A percentile compares a stretch with the other conserved stretches of the same genome.
Evolutionary conservation across 2,113 vertebrate species (phyloP).

Genomic region (Neodontobutis hainanensis): DNA sequence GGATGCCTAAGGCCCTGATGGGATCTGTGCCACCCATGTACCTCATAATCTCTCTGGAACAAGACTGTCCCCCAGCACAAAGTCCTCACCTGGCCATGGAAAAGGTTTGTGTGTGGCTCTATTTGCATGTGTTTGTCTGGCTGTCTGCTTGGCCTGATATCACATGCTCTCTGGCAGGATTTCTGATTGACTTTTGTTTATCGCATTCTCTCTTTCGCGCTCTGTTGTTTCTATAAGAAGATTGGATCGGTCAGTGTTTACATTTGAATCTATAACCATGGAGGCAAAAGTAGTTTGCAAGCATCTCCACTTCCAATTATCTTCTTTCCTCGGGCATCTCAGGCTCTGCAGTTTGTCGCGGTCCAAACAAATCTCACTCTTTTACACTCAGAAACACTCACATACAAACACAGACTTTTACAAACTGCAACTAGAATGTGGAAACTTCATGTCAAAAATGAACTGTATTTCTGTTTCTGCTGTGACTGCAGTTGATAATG

Average conservation of each 20-base stretch:
- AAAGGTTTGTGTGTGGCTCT: conserved; percentile 8
- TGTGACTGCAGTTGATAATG: no score
- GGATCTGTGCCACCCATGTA: conserved; percentile 59
- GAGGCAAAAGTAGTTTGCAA: conserved; percentile 51
- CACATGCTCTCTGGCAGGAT: conserved; percentile 13
- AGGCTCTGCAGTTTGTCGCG: conserved; percentile 38
- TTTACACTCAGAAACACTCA: conserved; percentile 3
- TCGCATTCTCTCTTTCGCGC: conserved; percentile 8
- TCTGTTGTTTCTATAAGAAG: conserved; percentile 28
- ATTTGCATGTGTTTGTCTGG: conserved; percentile 34
- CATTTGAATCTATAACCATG: conserved; percentile 47
- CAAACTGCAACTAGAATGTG: conserved; percentile 17
- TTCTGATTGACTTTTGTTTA: conserved; percentile 39
- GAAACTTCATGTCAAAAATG: conserved; percentile 4
- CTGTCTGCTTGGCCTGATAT: conserved; percentile 21
- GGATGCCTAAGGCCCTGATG: conserved; percentile 55
- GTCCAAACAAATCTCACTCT: conserved; percentile 38
- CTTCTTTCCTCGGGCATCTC: conserved; percentile 58
- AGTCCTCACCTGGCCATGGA: conserved; percentile 31
- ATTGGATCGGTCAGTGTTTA: conserved; percentile 61
- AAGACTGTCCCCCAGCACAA: conserved; percentile 37
- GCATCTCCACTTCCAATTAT: conserved; percentile 57
- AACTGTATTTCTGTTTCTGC: not conserved
- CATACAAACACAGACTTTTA: not conserved
- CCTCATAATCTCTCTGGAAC: conserved; percentile 60